phyloP scores from a whole-genome alignment of 2,888 invertebrate genomes.

The Macrosoma leucophasiata region DNA sequence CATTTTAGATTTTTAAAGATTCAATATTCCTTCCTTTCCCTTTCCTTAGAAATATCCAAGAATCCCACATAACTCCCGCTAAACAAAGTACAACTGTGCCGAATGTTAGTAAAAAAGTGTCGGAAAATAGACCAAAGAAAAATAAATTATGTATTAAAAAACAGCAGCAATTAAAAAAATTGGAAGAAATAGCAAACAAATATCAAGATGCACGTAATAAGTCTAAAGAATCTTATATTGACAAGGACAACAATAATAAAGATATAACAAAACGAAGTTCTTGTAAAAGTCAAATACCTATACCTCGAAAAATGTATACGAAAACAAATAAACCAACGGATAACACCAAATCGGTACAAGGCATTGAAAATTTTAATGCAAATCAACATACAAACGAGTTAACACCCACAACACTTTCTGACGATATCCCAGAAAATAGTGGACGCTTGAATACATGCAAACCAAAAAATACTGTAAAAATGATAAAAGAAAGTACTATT shows the following conservation, averaged over 20 bases:
- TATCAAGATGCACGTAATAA: constrained; percentile 50
- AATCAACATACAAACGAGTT: neutral
- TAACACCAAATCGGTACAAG: constrained; percentile 2
- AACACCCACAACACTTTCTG: no score
- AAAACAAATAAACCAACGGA: constrained; percentile 9
- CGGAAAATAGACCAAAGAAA: constrained; percentile 37
- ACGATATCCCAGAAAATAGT: constrained; percentile 7
- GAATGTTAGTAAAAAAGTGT: constrained; percentile 36
- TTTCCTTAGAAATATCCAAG: constrained; percentile 55
- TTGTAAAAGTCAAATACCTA: constrained; percentile 52
- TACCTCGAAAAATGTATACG: constrained; percentile 28
- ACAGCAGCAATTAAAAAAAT: constrained; percentile 54
- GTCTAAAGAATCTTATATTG: constrained; percentile 30
- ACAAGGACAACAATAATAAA: constrained; percentile 22
- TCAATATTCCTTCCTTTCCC: constrained; percentile 63
- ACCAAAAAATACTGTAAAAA: constrained; percentile 22
- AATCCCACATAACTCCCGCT: constrained; percentile 36
- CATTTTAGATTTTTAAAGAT: constrained; percentile 20
- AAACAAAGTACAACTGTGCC: constrained; percentile 49
- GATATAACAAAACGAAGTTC: constrained; percentile 25
- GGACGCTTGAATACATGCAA: constrained; percentile 11
- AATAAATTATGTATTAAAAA: constrained; percentile 45
- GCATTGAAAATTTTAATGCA: constrained; percentile 1
- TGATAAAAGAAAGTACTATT: constrained; percentile 50
- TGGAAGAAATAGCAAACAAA: constrained; percentile 56